Base-by-base conservation (phyloP, 1,140 invertebrate genomes). In the Drosophila elegans region DNA sequence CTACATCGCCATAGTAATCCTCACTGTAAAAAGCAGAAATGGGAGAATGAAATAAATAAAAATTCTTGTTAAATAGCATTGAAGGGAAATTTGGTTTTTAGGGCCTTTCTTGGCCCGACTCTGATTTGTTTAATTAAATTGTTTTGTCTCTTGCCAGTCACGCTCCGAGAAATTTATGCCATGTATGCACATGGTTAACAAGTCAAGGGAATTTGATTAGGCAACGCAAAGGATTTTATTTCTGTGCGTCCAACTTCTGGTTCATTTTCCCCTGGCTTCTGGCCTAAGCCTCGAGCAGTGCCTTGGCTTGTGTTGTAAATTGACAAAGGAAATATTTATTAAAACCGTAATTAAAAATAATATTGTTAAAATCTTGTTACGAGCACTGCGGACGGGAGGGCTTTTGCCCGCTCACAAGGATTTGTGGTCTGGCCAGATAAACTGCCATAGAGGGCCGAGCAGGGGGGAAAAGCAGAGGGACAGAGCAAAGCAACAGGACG, bases 1-100 rank as follows among this genome's bases (percentile, higher is more conserved):
- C 96, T 79, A 97, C 95, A 91, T 96, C 96, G 89, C 96, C 96
- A 90, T 97, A 96, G 93, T 97, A 97, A 93, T 97, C 96, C 93
- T 96, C 96, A 92, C 96, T 97, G 94, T 92, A 94, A 93, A 94
- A 93, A 93, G 84, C 68, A 72, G 90, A 91, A 91, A 68, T 56
- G 84, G 67, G 68, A 75, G 62, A 44, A 77, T 66, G 62, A 68
- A 73, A 66, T 80, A 69, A 72, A 89, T 84, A 66, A 59, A 72
- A 69, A 86, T 74, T 48, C 61, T 66, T 80, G 63, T 42, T 81
- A 80, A 68, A 71, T 80, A 66, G 54, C 61, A 64, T 64, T 61
- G 46, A 72, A 57, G 44, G 60, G 49, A 51, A 66, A 66, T 76
- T 67, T 44, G 27, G 13, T 34, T 49, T 74, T 69, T 59, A 49